Evolutionary conservation across 2,888 invertebrate genomes (phyloP).

Genomic region (Melanchra persicariae): DNA sequence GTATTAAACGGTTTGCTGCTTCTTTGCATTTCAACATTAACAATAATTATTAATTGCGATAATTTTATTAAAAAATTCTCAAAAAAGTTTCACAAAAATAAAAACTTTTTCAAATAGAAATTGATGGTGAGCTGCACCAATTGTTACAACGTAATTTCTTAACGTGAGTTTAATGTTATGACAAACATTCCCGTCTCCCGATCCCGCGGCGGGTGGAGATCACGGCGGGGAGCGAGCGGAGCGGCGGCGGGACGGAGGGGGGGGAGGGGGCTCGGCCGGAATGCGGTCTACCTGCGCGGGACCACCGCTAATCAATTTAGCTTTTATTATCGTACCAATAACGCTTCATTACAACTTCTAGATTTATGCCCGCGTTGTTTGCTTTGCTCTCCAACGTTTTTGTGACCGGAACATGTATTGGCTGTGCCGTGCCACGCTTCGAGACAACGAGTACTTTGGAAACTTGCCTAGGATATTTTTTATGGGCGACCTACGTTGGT

Average conservation of each 20-base stretch:
- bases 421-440: constrained; percentile 60
- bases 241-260: constrained; percentile 35
- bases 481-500: constrained; percentile 69
- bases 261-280: constrained; percentile 75
- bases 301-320: constrained; percentile 90
- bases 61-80: not conserved
- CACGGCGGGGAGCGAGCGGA: constrained; percentile 61
- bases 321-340: constrained; percentile 89
- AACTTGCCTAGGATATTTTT: constrained; percentile 76
- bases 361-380: constrained; percentile 82
- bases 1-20: not conserved
- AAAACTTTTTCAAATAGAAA: not conserved
- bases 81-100: not conserved
- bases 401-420: constrained; percentile 73
- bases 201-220: constrained; percentile 61
- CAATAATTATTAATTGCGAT: no score
- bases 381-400: constrained; percentile 75
- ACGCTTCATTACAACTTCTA: constrained; percentile 87
- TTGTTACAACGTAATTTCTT: constrained; percentile 77
- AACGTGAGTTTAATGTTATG: constrained; percentile 79
- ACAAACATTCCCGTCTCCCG: constrained; percentile 81
- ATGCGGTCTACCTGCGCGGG: constrained; percentile 89
- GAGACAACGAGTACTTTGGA: constrained; percentile 68
- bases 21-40: not conserved
- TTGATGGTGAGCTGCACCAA: constrained; percentile 62